Base-by-base conservation (phyloP, 2,888 invertebrate species). In the Agonopterix subpropinquella region DNA sequence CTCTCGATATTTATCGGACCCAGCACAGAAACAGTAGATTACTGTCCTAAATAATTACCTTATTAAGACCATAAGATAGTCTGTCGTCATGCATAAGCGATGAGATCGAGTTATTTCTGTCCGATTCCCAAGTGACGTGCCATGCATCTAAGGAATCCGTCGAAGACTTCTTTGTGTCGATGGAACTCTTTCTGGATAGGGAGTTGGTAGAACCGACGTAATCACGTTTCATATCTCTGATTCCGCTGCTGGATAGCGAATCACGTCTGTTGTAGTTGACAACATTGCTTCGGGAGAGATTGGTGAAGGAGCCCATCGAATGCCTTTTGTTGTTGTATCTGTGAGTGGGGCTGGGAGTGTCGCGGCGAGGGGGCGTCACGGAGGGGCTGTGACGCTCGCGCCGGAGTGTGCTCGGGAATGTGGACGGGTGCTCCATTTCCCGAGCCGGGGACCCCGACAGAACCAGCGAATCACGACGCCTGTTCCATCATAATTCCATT, bases 121-220 rank as follows among this genome's bases (percentile, higher is more conserved):
- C 91, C 1, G 91, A 87, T 62, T 94, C 94, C 93, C 93, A 94
- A 45, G 91, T 91, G 62, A 91, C 90, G 50, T 93, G 90, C 81
- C 92, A 91, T 45, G 90, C 89, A 65, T 94, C 94, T 74, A 94
- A 72, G 1, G 94, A 94, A 73, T 94, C 94, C 39, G 92, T 92
- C 0, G 94, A 94, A 49, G 87, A 88, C 54, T 87, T 88, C 60
- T 83, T 85, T 50, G 86, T 85, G 53, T 86, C 87, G 35, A 85
- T 83, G 0, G 86, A 87, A 63, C 81, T 87, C 63, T 92, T 89
- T 60, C 90, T 86, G 28, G 83, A 79, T 11, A 89, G 58, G 0
- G 84, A 82, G 57, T 74, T 80, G 44, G 73, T 78, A 1, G 86
- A 87, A 5, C 87, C 83, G 39, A 90, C 89, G 45, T 90, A 89